Base-by-base conservation (phyloP, 2,113 vertebrate genomes). In the Charadrius vociferus region DNA sequence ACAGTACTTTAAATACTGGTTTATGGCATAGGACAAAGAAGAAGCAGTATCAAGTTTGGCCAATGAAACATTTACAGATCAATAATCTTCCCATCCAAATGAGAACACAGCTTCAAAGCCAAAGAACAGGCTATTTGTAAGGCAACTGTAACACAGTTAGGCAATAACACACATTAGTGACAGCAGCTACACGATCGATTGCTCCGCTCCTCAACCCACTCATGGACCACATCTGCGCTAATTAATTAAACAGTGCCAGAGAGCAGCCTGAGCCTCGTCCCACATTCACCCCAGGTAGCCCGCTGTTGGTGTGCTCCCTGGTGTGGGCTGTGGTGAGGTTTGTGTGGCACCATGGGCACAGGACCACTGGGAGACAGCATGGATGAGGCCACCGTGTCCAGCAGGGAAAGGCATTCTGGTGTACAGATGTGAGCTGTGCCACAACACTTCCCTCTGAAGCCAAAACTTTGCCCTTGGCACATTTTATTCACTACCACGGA, bases 281-380 rank as follows among this genome's bases (percentile, higher is more conserved):
- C 9, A 5, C 37, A 3, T 32, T 29, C 27, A 32, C 68, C 56
- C 24, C 11, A 24, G 8, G 29, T 23, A 32, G 22, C 43, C 32
- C 10, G 2, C 53, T 17, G 22, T 16, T 32, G 39, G 52, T 16
- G 12, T 4, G 12, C 30, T 77, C 56, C 43, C 23, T 12, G 23
- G 23, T 2, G 0, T 21, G 32, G 53, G 32, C 43, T 49, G 53
- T 21, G 11, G 16, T 8, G 17, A 1, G 17, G 37, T 49, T 15
- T 21, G n/a, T 2, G 1, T 30, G 53, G 24, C 23, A n/a, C 8
- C 24, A 17, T 1, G 3, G 52, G 22, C 21, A 26, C 8, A 4
- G 27, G 65, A 34, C 21, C 37, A 16, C 43, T 47, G 27, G 24
- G 21, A 80, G 13, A 15, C 9, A 10, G 23, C 18, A 4, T 0